Conservation (phyloP, 35 echinoderm and acorn worm genomes). For the Eucidaris tribuloides region DNA sequence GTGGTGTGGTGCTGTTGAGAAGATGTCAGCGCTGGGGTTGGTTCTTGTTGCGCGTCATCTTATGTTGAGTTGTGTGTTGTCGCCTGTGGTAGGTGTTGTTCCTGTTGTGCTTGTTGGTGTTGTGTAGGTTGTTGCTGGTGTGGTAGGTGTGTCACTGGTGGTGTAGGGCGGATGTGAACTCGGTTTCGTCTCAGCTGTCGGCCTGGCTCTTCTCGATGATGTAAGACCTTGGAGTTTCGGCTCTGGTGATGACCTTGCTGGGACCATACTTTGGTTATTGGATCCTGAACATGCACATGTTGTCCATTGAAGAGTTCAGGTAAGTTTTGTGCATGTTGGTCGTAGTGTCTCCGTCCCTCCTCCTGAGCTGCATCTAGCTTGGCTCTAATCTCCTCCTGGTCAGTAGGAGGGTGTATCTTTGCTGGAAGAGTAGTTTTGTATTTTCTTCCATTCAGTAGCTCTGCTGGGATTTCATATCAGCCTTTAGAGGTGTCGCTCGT, state of each 20-base stretch:
- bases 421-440: constrained; percentile 34
- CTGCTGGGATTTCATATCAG: constrained; percentile 25
- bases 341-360: background rate
- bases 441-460: constrained; percentile 25
- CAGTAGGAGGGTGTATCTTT: background rate
- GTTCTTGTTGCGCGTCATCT: no score
- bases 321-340: background rate
- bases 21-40: no score
- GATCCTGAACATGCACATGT: constrained; percentile 12
- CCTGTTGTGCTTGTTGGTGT: no score
- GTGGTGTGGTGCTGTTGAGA: no score
- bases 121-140: no score
- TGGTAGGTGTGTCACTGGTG: no score
- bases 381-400: background rate
- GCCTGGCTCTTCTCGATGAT: background rate
- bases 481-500: constrained; percentile 28
- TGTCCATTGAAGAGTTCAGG: constrained; percentile 22
- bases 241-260: background rate
- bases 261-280: constrained; percentile 37
- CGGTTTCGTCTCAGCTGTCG: constrained; percentile 16
- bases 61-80: no score
- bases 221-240: constrained; percentile 12
- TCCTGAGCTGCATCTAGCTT: background rate
- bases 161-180: constrained; percentile 13
- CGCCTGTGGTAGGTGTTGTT: no score